These are phyloP conservation scores for Botrylloides violaceus DNA, from an alignment of 23 tunicate species.

Conservation along the genomic window DNA sequence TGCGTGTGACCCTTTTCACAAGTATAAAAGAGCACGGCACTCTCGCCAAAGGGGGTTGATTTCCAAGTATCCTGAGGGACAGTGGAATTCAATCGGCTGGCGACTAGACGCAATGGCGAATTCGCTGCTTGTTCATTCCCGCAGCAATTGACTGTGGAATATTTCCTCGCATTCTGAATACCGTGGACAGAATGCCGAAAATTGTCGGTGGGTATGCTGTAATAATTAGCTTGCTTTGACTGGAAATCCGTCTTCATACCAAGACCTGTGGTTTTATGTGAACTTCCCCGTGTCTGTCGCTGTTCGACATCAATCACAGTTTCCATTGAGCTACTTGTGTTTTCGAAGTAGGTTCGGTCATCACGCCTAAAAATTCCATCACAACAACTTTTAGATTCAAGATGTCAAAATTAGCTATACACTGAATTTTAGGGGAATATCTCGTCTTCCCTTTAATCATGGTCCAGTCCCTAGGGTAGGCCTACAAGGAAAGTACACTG, in stretches of 20 bases:
- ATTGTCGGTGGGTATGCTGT: not conserved
- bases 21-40: not conserved
- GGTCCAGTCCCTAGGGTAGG: too few relatives aligned
- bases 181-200: too few relatives aligned
- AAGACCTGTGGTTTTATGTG: not conserved
- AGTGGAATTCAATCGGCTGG: not conserved
- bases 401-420: not conserved
- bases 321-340: slow-evolving; percentile 22
- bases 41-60: not conserved
- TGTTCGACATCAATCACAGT: slow-evolving; percentile 14
- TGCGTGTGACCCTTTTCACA: slow-evolving; percentile 12
- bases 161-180: not conserved
- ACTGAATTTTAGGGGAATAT: not conserved
- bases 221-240: not conserved
- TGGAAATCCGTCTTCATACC: not conserved
- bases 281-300: not conserved
- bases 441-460: not conserved
- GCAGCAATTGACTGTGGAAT: not conserved
- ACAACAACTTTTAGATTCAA: too few relatives aligned
- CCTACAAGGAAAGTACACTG: not conserved
- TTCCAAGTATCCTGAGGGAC: not conserved
- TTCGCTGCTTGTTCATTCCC: not conserved
- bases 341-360: slow-evolving; percentile 10
- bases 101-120: not conserved
- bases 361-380: not conserved